Base-by-base conservation (phyloP, 2,113 vertebrate genomes). In the Tretioscincus oriximinensis region DNA sequence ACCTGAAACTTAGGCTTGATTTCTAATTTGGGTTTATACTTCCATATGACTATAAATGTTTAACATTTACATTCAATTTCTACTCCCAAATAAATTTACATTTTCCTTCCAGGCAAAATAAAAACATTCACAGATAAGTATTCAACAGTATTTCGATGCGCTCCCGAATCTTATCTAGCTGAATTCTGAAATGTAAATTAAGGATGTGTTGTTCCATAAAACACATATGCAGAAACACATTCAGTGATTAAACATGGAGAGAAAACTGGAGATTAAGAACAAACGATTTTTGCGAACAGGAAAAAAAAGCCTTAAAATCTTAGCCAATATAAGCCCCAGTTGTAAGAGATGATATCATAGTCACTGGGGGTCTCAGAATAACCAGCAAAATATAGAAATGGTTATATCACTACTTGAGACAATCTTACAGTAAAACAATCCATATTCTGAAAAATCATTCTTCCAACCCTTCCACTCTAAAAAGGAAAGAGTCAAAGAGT, bases 361-460 rank as follows among this genome's bases (percentile, higher is more conserved):
- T 77, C 45, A 65, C 41, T 35, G 54, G 9, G n/a, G 35, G 14
- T 64, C 35, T 35, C 12, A 76, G 74, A 47, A 9, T 41, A 47
- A 28, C 8, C 24, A 28, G 45, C 35, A 70, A 20, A 47, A 45
- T 14, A 70, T 6, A 35, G 31, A 45, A 35, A 65, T 7, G 35
- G 35, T 41, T 41, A 41, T 41, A 41, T 41, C 35, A 41, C 35
- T 41, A 51, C 51, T 51, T 67, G n/a, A 49, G 35, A 77, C 29
- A 45, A 49, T n/a, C 28, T 2, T 65, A 66, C n/a, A n/a, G n/a
- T n/a, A n/a, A n/a, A 22, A 26, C 9, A 67, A 31, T 21, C 16
- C 76, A 77, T 18, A 68, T 68, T n/a, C 45, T 78, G 64, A 21
- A 78, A 68, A 78, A 47, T 24, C 47, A 68, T 51, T 67, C 14